A percentile compares a stretch with the other conserved stretches of the same genome.
Conservation (phyloP, 2,888 invertebrate species). For the Mesorhabditis sp. region DNA sequence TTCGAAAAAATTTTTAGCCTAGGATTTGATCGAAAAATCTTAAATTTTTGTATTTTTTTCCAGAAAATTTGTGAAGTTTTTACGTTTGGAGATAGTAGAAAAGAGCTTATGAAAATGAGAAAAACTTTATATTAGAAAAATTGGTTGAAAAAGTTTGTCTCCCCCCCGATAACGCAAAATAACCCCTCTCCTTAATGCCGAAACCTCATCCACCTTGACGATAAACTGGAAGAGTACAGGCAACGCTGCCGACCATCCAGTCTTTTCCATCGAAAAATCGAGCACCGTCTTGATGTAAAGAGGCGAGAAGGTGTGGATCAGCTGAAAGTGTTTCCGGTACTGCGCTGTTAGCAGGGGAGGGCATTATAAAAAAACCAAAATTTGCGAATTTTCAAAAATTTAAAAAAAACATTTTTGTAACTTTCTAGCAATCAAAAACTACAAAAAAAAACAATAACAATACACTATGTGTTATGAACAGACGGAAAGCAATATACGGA, state of each 20-base stretch:
- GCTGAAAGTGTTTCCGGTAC: slow-evolving; percentile 15
- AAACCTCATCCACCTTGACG: slow-evolving; percentile 32
- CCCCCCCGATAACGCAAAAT: too few relatives aligned
- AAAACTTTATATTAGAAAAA: slow-evolving; percentile 4
- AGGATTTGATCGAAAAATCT: too few relatives aligned
- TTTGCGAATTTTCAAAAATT: slow-evolving; percentile 7
- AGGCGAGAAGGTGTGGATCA: slow-evolving; percentile 43
- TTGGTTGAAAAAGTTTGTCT: background rate
- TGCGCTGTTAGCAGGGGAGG: background rate
- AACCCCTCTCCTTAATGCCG: too few relatives aligned
- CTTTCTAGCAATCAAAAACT: too few relatives aligned
- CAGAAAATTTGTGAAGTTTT: too few relatives aligned
- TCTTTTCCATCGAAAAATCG: slow-evolving; percentile 49
- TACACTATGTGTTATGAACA: too few relatives aligned
- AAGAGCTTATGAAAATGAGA: background rate
- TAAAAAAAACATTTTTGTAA: background rate
- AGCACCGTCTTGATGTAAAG: slow-evolving; percentile 40
- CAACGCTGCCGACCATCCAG: slow-evolving; percentile 54
- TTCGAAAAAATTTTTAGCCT: too few relatives aligned
- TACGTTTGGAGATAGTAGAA: too few relatives aligned
- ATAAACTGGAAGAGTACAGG: slow-evolving; percentile 54
- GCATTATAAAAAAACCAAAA: too few relatives aligned
- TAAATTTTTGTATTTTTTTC: too few relatives aligned
- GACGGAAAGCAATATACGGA: too few relatives aligned
- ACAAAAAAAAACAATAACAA: too few relatives aligned